Base-by-base conservation (phyloP, 92 coral and sea anemone species). In the Paramuricea clavata region DNA sequence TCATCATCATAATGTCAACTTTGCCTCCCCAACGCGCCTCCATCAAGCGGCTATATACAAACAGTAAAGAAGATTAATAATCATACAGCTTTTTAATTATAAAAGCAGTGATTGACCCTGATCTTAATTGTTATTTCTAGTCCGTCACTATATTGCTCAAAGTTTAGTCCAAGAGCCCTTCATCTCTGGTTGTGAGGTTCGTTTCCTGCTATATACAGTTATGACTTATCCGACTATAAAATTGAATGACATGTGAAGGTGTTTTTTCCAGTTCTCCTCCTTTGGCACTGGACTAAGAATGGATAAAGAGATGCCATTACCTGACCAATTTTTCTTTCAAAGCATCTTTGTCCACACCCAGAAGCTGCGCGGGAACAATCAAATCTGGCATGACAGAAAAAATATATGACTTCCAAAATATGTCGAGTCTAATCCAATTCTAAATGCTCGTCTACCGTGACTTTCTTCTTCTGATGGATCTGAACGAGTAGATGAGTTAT, bases 21-120 rank as follows among this genome's bases (percentile, higher is more conserved):
- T 88, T 73, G 10, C 98, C 98, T 93, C 98, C 98, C 98, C 98
- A 95, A 16, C 98, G 97, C 12, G 98, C 89, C 32, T 93, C 98
- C 98, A 95, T 95, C 60, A 92, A 74, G 54, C 91, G 90, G 83
- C 98, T 54, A 54, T 19, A 54, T 19, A 10, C 44, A 39, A 39
- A 39, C 4, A 39, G 10, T 39, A 10, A 4, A 10, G 5, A 39
- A 39, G 59, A 16, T 16, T 42, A n/a, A n/a, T 12, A 42, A 42
- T 42, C 49, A 42, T 42, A 42, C 49, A 42, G 49, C 12, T 12
- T 42, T 42, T 42, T n/a, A n/a, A 16, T 50, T 50, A 12, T 50
- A 12, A 3, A 8, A 50, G 17, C 3, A 50, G 21, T 7, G 21
- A 50, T 16, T 50, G 59, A 16, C 59, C 12, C 59, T 50, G 59